These are phyloP conservation scores for Ophion obscuratus DNA, from an alignment of 2,888 invertebrate genomes.

Conservation along the genomic window DNA sequence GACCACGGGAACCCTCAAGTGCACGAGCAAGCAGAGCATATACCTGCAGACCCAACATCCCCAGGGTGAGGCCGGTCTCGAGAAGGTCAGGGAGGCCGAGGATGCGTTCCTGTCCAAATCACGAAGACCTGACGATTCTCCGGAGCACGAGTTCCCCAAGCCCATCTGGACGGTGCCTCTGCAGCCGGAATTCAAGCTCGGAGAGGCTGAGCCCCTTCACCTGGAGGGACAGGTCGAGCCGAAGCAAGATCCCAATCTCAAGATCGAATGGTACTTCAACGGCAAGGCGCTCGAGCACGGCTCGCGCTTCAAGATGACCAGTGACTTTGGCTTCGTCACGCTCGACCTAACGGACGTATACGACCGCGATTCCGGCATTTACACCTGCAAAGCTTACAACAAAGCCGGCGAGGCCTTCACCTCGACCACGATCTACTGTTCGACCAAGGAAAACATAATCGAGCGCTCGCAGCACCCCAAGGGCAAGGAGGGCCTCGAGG, in stretches of 20 bases:
- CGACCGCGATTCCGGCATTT: constrained; percentile 96
- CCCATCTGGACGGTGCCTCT: constrained; percentile 95
- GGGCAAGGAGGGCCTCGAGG: constrained; percentile 96
- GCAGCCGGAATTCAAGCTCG: constrained; percentile 91
- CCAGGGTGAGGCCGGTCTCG: constrained; percentile 95
- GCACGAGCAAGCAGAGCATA: constrained; percentile 91
- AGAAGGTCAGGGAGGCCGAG: constrained; percentile 95
- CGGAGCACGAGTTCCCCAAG: constrained; percentile 92
- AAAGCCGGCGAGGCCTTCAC: constrained; percentile 96
- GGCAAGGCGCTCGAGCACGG: constrained; percentile 94
- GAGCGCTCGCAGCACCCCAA: constrained; percentile 97
- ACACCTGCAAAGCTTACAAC: constrained; percentile 96
- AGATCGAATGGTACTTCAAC: constrained; percentile 97
- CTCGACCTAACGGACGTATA: constrained; percentile 96
- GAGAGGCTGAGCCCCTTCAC: constrained; percentile 94
- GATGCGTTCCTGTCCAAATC: constrained; percentile 91
- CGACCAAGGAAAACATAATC: constrained; percentile 92
- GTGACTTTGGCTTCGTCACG: constrained; percentile 98
- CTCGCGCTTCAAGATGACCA: constrained; percentile 95
- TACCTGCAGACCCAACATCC: constrained; percentile 97
- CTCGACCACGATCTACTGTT: constrained; percentile 94
- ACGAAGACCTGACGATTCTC: constrained; percentile 88
- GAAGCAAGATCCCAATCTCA: constrained; percentile 95
- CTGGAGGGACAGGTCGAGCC: constrained; percentile 98
- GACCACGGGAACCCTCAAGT: constrained; percentile 94